Percentiles rank a stretch among this genome's conserved stretches.
Evolutionary conservation across 2,888 invertebrate genomes (phyloP).

Genomic region (Laspeyria flexula): DNA sequence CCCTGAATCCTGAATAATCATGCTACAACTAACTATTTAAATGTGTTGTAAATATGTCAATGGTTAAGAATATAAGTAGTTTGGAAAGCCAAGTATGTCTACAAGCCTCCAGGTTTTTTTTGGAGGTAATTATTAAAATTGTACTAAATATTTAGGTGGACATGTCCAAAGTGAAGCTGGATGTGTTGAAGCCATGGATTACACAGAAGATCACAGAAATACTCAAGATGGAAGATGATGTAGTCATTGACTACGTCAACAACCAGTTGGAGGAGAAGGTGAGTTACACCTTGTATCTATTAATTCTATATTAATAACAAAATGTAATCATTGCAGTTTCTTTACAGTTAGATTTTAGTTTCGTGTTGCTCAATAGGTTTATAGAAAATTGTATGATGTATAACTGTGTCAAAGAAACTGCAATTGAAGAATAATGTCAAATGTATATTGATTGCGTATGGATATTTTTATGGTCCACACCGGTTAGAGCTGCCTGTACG

Average conservation of each 20-base stretch:
- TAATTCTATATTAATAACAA: slow-evolving; percentile 58
- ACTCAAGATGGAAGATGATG: slow-evolving; percentile 99
- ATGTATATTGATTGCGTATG: slow-evolving; percentile 86
- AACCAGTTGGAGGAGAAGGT: slow-evolving; percentile 99
- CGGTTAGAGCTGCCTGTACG: slow-evolving; percentile 82
- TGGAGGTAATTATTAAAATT: neutral
- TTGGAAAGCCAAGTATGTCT: too few relatives aligned
- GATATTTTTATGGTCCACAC: slow-evolving; percentile 85
- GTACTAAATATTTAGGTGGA: slow-evolving; percentile 88
- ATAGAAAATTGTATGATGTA: slow-evolving; percentile 25
- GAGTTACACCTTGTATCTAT: slow-evolving; percentile 57
- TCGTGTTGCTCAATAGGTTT: slow-evolving; percentile 24
- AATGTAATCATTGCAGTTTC: slow-evolving; percentile 85
- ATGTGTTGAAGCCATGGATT: slow-evolving; percentile 99
- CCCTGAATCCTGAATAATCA: too few relatives aligned
- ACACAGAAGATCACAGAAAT: slow-evolving; percentile 98
- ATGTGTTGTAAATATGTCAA: too few relatives aligned
- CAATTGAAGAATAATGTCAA: slow-evolving; percentile 78
- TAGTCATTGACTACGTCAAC: slow-evolving; percentile 99
- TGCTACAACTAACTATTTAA: too few relatives aligned
- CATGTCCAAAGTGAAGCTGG: slow-evolving; percentile 99
- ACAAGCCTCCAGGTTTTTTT: too few relatives aligned
- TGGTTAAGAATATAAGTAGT: too few relatives aligned
- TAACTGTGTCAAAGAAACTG: slow-evolving; percentile 72
- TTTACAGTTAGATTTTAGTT: slow-evolving; percentile 54